Percentiles rank a stretch among this genome's conserved stretches.
Evolutionary conservation across 2,888 invertebrate species (phyloP).

Genomic region (Hydropsyche betteni): DNA sequence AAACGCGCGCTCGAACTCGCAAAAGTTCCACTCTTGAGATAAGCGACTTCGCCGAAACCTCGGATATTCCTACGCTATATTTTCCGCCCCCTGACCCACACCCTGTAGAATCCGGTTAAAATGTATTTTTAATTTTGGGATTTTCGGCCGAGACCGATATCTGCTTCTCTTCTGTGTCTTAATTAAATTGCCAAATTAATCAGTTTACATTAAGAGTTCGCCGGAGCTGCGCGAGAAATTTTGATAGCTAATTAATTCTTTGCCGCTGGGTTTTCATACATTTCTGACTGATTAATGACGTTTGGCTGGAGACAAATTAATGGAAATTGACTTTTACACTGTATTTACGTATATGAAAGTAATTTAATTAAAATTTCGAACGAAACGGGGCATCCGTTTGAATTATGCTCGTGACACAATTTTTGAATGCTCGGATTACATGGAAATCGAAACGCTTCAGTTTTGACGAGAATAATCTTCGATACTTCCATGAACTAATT

Average conservation of each 20-base stretch:
- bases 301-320: slow-evolving; percentile 19
- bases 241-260: slow-evolving; percentile 39
- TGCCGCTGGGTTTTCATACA: slow-evolving; percentile 26
- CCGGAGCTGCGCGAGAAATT: slow-evolving; percentile 27
- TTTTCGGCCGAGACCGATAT: slow-evolving; percentile 1
- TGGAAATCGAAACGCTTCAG: too few relatives aligned
- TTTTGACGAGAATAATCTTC: too few relatives aligned
- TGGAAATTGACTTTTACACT: slow-evolving; percentile 17
- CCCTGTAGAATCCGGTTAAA: not conserved
- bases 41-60: not conserved
- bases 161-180: slow-evolving; percentile 18
- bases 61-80: not conserved
- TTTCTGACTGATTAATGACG: slow-evolving; percentile 34
- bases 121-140: slow-evolving; percentile 3
- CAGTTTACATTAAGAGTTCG: slow-evolving; percentile 37
- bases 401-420: too few relatives aligned
- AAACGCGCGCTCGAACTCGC: not conserved
- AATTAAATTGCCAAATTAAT: slow-evolving; percentile 40
- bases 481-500: not conserved
- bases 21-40: slow-evolving; percentile 10
- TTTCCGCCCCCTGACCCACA: too few relatives aligned
- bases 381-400: too few relatives aligned
- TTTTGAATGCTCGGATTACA: too few relatives aligned
- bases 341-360: too few relatives aligned
- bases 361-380: too few relatives aligned